Percentiles rank a stretch among this genome's conserved stretches.
These are phyloP conservation scores for Lasiommata megera DNA, from an alignment of 2,888 invertebrate genomes.

Conservation along the genomic window DNA sequence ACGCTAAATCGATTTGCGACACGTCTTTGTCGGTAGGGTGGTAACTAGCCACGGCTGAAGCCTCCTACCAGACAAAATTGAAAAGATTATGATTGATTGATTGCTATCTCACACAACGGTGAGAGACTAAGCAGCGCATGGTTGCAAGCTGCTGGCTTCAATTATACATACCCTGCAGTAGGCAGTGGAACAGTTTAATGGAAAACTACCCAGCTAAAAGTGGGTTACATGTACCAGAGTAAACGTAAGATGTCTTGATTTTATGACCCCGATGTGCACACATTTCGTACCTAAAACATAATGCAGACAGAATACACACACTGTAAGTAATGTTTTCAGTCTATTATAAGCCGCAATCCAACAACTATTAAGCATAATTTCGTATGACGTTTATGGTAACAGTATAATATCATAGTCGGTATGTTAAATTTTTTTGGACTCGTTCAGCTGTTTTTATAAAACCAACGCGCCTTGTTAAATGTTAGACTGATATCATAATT, in stretches of 20 bases:
- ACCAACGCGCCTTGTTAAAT: not conserved
- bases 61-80: too few species aligned
- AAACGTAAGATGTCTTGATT: not conserved
- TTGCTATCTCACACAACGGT: too few species aligned
- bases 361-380: not conserved
- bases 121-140: too few species aligned
- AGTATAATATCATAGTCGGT: not conserved
- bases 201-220: not conserved
- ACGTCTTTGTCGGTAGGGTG: too few species aligned
- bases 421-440: not conserved
- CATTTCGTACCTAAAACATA: not conserved
- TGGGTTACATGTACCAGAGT: not conserved
- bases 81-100: too few species aligned
- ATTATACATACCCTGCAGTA: too few species aligned
- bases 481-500: constrained; percentile 2
- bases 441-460: not conserved
- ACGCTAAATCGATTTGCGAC: too few species aligned
- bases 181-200: too few species aligned
- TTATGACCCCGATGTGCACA: constrained; percentile 9
- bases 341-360: not conserved
- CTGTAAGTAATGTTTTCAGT: not conserved
- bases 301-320: not conserved
- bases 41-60: too few species aligned
- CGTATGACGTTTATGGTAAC: not conserved
- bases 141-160: too few species aligned